A percentile compares a stretch with the other conserved stretches of the same genome.
Conservation (phyloP, 2,113 vertebrate species). For the Epinephelus lanceolatus region DNA sequence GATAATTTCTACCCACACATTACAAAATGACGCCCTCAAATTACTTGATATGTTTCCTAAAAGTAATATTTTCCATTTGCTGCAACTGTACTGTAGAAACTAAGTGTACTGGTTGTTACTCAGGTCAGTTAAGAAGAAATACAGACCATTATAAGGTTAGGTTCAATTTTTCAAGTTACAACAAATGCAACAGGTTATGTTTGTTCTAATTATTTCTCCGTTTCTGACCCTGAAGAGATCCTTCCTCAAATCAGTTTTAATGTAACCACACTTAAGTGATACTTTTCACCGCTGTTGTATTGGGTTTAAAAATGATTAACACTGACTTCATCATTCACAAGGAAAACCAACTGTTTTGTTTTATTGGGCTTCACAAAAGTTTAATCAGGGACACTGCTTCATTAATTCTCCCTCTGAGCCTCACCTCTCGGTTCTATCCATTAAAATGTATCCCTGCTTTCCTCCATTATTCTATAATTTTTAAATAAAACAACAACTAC, state of each 20-base stretch:
- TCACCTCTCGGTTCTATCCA: neutral
- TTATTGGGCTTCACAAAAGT: neutral
- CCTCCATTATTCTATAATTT: neutral
- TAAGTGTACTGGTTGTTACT: neutral
- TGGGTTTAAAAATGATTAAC: slow-evolving; percentile 9
- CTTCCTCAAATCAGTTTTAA: neutral
- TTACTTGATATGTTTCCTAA: neutral
- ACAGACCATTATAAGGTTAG: too few relatives aligned
- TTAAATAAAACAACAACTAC: neutral
- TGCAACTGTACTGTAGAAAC: neutral
- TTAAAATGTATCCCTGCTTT: slow-evolving; percentile 1
- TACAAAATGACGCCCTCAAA: neutral
- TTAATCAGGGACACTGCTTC: slow-evolving; percentile 3
- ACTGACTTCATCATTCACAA: neutral
- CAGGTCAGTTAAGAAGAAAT: neutral
- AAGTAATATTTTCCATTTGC: neutral
- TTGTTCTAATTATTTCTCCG: neutral
- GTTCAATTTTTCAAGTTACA: neutral
- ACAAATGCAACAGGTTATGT: neutral
- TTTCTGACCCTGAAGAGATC: neutral
- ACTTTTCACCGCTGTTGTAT: neutral
- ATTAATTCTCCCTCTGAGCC: neutral
- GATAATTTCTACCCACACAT: neutral
- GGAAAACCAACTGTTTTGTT: slow-evolving; percentile 19
- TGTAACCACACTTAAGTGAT: neutral